Conservation (phyloP, 2,797 vertebrate species). For the Pantherophis vulpinus region DNA sequence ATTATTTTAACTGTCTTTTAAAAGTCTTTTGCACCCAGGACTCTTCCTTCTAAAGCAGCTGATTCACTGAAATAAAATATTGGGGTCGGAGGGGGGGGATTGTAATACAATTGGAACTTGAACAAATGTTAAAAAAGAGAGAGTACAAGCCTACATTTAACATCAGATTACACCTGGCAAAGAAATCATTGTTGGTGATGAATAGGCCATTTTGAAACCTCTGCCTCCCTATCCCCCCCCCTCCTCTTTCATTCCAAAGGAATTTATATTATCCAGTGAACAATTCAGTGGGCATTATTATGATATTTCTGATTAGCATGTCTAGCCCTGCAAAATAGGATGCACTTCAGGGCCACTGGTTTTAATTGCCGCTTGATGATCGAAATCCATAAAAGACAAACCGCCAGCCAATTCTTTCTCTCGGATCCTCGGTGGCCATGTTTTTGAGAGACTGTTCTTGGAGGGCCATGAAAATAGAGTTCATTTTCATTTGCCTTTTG, state of each 20-base stretch:
- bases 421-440: accelerated
- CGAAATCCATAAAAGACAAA: neutral
- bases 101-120: neutral
- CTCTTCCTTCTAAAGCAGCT: neutral
- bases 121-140: neutral
- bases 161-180: neutral
- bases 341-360: neutral
- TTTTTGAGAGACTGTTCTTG: neutral
- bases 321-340: neutral
- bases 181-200: neutral
- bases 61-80: neutral
- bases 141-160: neutral
- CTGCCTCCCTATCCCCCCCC: neutral
- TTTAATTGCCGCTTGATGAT: neutral
- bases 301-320: neutral
- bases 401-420: neutral
- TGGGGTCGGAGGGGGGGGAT: neutral
- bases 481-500: neutral
- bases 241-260: neutral
- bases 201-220: neutral
- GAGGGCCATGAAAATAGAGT: neutral
- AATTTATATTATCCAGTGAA: constrained; percentile 17
- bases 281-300: neutral
- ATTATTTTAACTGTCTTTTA: neutral
- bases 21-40: neutral